Evolutionary conservation across 2,888 invertebrate genomes (phyloP).

Genomic region (Morinoia aosen): DNA sequence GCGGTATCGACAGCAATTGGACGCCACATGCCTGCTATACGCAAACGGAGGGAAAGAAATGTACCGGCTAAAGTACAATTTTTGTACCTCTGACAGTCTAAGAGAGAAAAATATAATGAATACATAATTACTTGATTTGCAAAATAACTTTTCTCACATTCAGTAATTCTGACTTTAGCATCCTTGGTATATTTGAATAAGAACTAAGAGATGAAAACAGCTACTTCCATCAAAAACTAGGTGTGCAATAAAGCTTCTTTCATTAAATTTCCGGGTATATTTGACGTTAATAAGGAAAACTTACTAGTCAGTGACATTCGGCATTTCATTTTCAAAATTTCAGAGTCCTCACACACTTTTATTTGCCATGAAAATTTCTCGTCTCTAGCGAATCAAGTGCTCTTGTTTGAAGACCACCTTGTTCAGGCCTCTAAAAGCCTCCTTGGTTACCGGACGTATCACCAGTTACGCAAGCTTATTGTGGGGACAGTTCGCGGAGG

Average conservation of each 20-base stretch:
- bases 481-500: not conserved
- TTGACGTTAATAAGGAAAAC: not conserved
- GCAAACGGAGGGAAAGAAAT: not conserved
- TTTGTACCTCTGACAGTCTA: too few species aligned
- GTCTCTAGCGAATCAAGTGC: too few species aligned
- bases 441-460: not conserved
- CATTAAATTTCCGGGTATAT: too few species aligned
- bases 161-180: not conserved
- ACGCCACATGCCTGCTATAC: not conserved
- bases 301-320: not conserved
- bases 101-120: not conserved
- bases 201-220: not conserved
- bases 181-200: not conserved
- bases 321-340: not conserved
- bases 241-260: not conserved
- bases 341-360: not conserved
- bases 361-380: not conserved
- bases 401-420: too few species aligned
- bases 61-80: too few species aligned
- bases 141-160: not conserved
- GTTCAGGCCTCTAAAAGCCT: not conserved
- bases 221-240: not conserved
- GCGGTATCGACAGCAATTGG: not conserved
- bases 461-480: not conserved
- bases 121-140: not conserved